Evolutionary conservation across 1,140 invertebrate genomes (phyloP), one percentile per base, ranked within the genome.

Genomic region (Euura saliciscinereae): DNA sequence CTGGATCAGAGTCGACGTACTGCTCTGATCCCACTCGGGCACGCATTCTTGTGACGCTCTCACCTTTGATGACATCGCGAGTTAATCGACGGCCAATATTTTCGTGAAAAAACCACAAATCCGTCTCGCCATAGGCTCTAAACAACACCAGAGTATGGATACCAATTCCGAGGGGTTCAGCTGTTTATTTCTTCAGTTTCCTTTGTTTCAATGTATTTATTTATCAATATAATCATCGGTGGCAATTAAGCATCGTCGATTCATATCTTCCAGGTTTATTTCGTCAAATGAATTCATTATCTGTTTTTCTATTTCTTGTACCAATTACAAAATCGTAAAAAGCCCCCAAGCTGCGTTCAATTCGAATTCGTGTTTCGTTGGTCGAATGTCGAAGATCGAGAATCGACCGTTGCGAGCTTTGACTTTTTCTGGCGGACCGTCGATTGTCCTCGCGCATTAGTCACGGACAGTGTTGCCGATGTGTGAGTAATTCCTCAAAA

Each of bases 121-220:
- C 28, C 10, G 66, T 42, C 66, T 42, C 66, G 13, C 42, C 28
- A 42, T 67, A 8, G 8, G 42, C 66, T 67, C 66, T 42, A 67
- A 67, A 67, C 66, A 67, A 67, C 66, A 67, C 66, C 66, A 67
- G 66, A 67, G 66, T 67, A 67, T 67, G 66, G 66, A 59, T 59
- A n/a, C 13, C 1, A 4, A 11, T 59, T 3, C 6, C 5, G 10
- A 0, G 6, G 51, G 3, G 13, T 59, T 59, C 13, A 59, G 51
- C 10, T 59, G 8, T 59, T 59, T n/a, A n/a, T 59, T 59, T 59
- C 51, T 59, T 59, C 6, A 28, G 28, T 28, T 28, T 28, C 28
- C 28, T 28, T 28, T 28, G 28, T 28, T 28, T 28, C 28, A 0
- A 28, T 28, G 28, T 28, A 28, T 28, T 28, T 28, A 28, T 28